Evolutionary conservation across 2,113 vertebrate species (phyloP), one percentile per base, ranked within the genome.

Genomic region (Hemibagrus wyckioides): DNA sequence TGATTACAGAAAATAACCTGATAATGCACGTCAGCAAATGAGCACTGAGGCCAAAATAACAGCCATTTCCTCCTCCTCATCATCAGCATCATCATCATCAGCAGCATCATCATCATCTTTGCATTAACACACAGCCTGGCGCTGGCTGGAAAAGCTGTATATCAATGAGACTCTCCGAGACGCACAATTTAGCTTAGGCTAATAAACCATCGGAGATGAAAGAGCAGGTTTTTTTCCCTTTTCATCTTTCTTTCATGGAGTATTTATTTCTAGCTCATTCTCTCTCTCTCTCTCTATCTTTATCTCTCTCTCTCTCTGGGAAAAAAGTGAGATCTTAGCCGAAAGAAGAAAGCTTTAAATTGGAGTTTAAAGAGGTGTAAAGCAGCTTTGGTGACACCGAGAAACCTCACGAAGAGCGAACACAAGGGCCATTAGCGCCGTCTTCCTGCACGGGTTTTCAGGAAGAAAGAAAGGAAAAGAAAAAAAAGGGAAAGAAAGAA

Each of bases 361-460:
- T 73, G 67, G 17, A 50, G n/a, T 90, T 90, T 86, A 36, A 82
- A 69, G 21, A 79, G 56, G 61, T 84, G 61, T 89, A 83, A 88
- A 82, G 79, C n/a, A n/a, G 19, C 69, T 85, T 89, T 82, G 52
- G 76, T 75, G 85, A 79, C 76, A 84, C 56, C 2, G 15, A 76
- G 9, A 71, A 65, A 82, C 76, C 86, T 54, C 21, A 4, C 15
- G 8, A 11, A 77, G 85, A 54, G 44, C 33, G 50, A 84, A 61
- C 30, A 80, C 75, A 50, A 80, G 73, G 57, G 54, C 80, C 76
- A 86, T 89, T 84, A 81, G 59, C 57, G 48, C 44, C 61, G 69
- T 11, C 67, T 69, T 79, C 80, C 41, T 57, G 80, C 25, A 39
- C n/a, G 4, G 48, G 48, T 41, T 23, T 33, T n/a, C 30, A 48